Conservation (phyloP, 2,113 vertebrate species). For the Anolis sagrei region DNA sequence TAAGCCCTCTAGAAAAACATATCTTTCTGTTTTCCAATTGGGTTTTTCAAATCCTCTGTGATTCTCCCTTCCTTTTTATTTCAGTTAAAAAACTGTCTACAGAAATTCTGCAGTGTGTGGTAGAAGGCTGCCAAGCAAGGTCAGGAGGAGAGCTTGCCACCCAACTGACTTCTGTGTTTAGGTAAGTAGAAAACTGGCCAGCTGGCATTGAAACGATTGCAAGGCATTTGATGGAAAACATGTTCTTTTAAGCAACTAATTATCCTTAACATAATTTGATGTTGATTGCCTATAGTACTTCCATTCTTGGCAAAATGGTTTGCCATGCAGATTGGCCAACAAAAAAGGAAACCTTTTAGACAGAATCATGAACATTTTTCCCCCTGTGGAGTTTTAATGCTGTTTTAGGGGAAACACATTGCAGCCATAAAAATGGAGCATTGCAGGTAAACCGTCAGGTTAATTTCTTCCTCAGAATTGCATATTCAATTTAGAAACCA, state of each 20-base stretch:
- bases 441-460: neutral
- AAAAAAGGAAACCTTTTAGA: slow-evolving; percentile 45
- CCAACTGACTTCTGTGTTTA: slow-evolving; percentile 85
- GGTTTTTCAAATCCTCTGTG: slow-evolving; percentile 72
- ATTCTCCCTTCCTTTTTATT: slow-evolving; percentile 64
- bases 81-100: slow-evolving; percentile 90
- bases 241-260: slow-evolving; percentile 70
- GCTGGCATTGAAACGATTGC: slow-evolving; percentile 68
- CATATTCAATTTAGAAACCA: neutral
- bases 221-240: slow-evolving; percentile 75
- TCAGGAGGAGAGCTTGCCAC: slow-evolving; percentile 78
- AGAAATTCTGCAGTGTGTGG: slow-evolving; percentile 86
- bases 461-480: neutral
- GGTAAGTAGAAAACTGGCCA: slow-evolving; percentile 81
- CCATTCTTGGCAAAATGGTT: slow-evolving; percentile 65
- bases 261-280: slow-evolving; percentile 75
- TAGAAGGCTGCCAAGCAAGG: slow-evolving; percentile 85
- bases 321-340: slow-evolving; percentile 53
- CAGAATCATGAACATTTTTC: slow-evolving; percentile 8
- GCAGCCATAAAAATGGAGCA: neutral
- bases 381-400: slow-evolving; percentile 23
- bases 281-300: slow-evolving; percentile 71
- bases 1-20: slow-evolving; percentile 40
- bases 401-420: neutral
- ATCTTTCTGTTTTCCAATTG: slow-evolving; percentile 69